These are phyloP conservation scores for Indicator maculatus DNA, from an alignment of 2,113 vertebrate genomes.

Conservation along the genomic window DNA sequence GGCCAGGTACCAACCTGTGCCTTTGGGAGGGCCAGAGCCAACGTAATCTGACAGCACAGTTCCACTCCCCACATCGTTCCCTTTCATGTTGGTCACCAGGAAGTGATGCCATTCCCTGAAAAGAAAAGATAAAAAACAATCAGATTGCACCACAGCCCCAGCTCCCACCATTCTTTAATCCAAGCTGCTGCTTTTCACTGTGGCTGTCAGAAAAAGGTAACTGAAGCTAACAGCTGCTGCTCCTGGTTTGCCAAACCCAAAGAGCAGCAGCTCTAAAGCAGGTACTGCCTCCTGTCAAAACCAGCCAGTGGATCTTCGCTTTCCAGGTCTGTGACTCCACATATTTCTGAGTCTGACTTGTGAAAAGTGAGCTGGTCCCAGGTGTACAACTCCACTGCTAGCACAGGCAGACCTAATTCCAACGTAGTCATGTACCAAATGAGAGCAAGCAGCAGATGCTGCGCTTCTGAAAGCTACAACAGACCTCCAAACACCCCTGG, in stretches of 20 bases:
- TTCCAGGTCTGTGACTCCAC: background rate
- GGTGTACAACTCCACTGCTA: background rate
- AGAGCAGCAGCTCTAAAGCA: background rate
- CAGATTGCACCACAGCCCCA: background rate
- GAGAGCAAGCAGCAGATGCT: background rate
- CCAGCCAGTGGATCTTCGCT: background rate
- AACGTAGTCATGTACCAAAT: fast-evolving
- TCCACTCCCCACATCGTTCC: slow-evolving; percentile 86
- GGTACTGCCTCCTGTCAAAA: background rate
- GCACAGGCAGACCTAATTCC: background rate
- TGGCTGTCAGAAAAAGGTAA: fast-evolving
- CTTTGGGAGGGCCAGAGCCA: slow-evolving; percentile 90
- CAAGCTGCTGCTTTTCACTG: background rate
- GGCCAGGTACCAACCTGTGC: slow-evolving; percentile 81
- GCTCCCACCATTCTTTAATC: fast-evolving
- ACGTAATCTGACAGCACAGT: slow-evolving; percentile 89
- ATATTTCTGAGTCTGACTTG: background rate
- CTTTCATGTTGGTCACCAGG: slow-evolving; percentile 94
- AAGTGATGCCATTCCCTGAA: slow-evolving; percentile 96
- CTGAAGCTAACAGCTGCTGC: background rate
- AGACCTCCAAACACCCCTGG: background rate
- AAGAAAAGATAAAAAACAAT: background rate
- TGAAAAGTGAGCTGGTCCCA: background rate
- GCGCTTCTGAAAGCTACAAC: background rate
- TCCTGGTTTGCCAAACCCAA: background rate